phyloP scores from a whole-genome alignment of 2,113 vertebrate genomes.

The Trichomycterus rosablanca region DNA sequence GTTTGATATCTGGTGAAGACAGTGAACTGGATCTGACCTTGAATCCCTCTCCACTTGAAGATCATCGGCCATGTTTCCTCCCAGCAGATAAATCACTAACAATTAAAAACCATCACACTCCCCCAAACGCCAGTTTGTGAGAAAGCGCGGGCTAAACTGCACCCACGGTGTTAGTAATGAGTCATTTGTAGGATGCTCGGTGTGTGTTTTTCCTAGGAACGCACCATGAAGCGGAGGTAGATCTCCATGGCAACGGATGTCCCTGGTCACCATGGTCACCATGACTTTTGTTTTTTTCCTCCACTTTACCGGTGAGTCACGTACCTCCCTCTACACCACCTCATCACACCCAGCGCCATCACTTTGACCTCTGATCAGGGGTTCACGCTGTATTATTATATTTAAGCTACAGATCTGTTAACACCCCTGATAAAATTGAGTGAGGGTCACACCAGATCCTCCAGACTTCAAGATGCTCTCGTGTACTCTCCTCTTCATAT shows the following conservation, averaged over 20 bases:
- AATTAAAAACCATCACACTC: not conserved
- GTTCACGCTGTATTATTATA: too few relatives aligned
- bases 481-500: too few relatives aligned
- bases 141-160: not conserved
- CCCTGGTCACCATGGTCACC: constrained; percentile 42
- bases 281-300: constrained; percentile 49
- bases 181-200: constrained; percentile 8
- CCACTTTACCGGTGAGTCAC: not conserved
- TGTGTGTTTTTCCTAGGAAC: constrained; percentile 26
- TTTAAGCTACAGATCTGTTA: too few relatives aligned
- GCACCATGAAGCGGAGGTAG: constrained; percentile 11
- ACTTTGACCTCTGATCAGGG: not conserved
- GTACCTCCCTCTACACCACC: not conserved
- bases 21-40: too few relatives aligned
- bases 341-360: not conserved
- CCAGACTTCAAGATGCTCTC: too few relatives aligned
- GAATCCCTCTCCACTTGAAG: too few relatives aligned
- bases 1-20: too few relatives aligned
- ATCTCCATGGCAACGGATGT: constrained; percentile 53
- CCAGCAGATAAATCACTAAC: too few relatives aligned
- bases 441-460: too few relatives aligned
- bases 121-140: not conserved
- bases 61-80: too few relatives aligned
- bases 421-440: too few relatives aligned
- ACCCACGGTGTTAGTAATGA: constrained; percentile 3